phyloP scores from a whole-genome alignment of 1,140 invertebrate species.

The Cataglyphis hispanica region DNA sequence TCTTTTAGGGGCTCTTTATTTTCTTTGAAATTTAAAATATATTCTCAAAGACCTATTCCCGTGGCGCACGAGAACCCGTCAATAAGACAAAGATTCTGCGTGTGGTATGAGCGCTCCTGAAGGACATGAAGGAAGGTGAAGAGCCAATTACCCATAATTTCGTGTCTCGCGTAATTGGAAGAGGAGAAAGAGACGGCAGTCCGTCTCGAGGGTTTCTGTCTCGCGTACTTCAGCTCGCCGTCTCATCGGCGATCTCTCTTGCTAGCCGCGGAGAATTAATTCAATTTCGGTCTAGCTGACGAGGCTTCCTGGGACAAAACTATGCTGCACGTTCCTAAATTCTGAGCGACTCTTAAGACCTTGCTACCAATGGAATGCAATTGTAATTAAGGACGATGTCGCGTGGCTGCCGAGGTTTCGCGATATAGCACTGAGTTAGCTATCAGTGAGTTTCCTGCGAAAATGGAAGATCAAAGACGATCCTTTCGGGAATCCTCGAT shows the following conservation, averaged over 20 bases:
- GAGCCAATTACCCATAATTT: constrained; percentile 72
- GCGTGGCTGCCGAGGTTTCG: not conserved
- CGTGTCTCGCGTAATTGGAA: constrained; percentile 70
- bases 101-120: constrained; percentile 53
- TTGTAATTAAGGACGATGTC: constrained; percentile 20
- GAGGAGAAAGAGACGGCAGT: constrained; percentile 40
- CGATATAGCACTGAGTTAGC: constrained; percentile 31
- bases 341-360: constrained; percentile 24
- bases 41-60: constrained; percentile 54
- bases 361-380: not conserved
- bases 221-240: constrained; percentile 7
- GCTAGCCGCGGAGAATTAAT: constrained; percentile 56
- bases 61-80: constrained; percentile 32
- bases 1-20: no score
- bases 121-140: constrained; percentile 64
- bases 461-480: not conserved
- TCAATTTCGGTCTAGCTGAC: constrained; percentile 62
- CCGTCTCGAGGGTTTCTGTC: constrained; percentile 50
- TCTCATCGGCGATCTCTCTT: constrained; percentile 34
- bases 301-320: constrained; percentile 44
- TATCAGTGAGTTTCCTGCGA: not conserved
- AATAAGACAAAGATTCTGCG: constrained; percentile 61
- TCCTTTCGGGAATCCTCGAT: not conserved
- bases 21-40: constrained; percentile 18
- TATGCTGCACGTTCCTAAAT: constrained; percentile 45